phyloP scores from a whole-genome alignment of 2,113 vertebrate genomes.

The Leucoraja erinaceus region DNA sequence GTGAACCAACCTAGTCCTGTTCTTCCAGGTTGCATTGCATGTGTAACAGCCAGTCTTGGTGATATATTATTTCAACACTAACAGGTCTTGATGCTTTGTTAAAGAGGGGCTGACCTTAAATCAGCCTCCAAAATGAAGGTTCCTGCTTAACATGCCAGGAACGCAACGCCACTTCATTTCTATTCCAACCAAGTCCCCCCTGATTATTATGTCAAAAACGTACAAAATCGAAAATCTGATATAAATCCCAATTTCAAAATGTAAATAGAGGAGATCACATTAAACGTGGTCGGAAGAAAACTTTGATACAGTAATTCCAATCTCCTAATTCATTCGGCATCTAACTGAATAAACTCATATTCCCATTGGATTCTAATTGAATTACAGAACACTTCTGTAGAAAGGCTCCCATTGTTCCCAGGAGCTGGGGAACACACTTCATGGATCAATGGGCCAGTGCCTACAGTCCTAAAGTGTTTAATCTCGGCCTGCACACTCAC shows the following conservation, averaged over 20 bases:
- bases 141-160: background rate
- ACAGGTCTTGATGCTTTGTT: background rate
- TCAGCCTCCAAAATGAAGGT: background rate
- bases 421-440: background rate
- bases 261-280: conserved; percentile 3
- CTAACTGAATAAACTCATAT: conserved; percentile 34
- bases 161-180: background rate
- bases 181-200: background rate
- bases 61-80: background rate
- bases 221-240: conserved; percentile 12
- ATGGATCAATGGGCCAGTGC: conserved; percentile 31
- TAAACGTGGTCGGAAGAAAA: conserved; percentile 16
- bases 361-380: conserved; percentile 26
- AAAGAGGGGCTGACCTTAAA: background rate
- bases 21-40: too few species aligned
- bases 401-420: background rate
- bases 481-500: conserved; percentile 29
- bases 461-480: conserved; percentile 20
- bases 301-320: background rate
- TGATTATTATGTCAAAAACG: conserved; percentile 9
- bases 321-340: conserved; percentile 26
- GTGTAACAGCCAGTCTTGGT: background rate
- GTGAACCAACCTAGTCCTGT: too few species aligned
- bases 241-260: conserved; percentile 30
- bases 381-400: background rate